Conservation (phyloP, 2,888 invertebrate genomes). For the Choristoneura rosaceana region DNA sequence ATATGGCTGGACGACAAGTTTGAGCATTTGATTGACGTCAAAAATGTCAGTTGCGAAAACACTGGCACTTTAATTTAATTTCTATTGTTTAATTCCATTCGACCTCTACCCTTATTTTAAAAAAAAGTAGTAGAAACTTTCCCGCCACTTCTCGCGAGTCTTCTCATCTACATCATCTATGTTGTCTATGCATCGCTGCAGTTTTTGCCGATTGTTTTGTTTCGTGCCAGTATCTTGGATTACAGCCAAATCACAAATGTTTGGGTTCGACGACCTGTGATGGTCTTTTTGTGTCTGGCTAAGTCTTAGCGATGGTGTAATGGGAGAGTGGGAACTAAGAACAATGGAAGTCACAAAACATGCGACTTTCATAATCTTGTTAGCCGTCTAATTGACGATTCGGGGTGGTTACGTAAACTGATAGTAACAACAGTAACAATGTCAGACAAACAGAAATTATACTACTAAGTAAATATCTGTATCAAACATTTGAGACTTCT, state of each 20-base stretch:
- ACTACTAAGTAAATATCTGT: neutral
- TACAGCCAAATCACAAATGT: conserved; percentile 55
- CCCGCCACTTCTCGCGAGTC: neutral
- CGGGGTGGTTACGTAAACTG: neutral
- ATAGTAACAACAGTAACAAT: neutral
- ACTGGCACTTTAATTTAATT: no score
- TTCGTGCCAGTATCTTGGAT: conserved; percentile 59
- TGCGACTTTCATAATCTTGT: conserved; percentile 5
- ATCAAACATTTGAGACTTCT: neutral
- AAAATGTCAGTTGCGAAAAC: no score
- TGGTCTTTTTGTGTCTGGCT: conserved; percentile 42
- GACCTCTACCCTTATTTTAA: neutral
- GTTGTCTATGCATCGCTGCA: conserved; percentile 61
- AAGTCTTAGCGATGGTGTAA: conserved; percentile 19
- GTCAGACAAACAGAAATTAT: neutral
- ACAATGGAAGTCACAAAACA: conserved; percentile 8
- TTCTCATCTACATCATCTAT: neutral
- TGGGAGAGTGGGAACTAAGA: conserved; percentile 5
- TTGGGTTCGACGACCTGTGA: conserved; percentile 59
- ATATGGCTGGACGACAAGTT: no score
- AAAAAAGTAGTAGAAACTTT: neutral
- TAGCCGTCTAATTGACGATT: neutral
- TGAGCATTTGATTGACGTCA: no score
- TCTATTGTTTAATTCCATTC: no score
- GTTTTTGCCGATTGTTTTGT: conserved; percentile 55